Evolutionary conservation across 2,888 invertebrate genomes (phyloP).

Genomic region (Cataglyphis livida): DNA sequence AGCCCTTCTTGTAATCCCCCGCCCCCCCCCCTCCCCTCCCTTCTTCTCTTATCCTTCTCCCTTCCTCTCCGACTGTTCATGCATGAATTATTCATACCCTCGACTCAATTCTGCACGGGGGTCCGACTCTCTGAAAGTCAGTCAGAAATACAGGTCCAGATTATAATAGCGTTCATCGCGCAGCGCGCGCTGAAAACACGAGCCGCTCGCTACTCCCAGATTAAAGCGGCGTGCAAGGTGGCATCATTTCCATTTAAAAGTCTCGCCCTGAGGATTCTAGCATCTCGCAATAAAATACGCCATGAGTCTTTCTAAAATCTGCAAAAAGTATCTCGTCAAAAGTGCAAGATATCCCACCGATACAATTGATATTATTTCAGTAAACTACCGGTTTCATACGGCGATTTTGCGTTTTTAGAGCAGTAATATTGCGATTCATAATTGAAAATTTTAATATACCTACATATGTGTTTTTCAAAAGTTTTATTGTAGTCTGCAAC

Average conservation of each 20-base stretch:
- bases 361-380: slow-evolving; percentile 32
- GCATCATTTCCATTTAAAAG: slow-evolving; percentile 74
- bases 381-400: not conserved
- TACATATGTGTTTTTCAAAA: not conserved
- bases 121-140: slow-evolving; percentile 79
- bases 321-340: not conserved
- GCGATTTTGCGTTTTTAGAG: not conserved
- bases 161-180: slow-evolving; percentile 77
- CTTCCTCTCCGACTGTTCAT: slow-evolving; percentile 59
- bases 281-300: not conserved
- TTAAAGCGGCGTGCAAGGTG: slow-evolving; percentile 67
- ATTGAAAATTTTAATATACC: not conserved
- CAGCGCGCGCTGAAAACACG: slow-evolving; percentile 67
- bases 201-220: slow-evolving; percentile 43
- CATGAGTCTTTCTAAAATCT: slow-evolving; percentile 12
- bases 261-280: slow-evolving; percentile 57
- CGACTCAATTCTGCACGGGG: slow-evolving; percentile 82
- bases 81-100: slow-evolving; percentile 84
- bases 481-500: not conserved
- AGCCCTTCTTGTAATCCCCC: slow-evolving; percentile 75
- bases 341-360: not conserved
- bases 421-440: not conserved
- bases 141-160: slow-evolving; percentile 79
- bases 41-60: slow-evolving; percentile 68
- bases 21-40: slow-evolving; percentile 67